Conservation (phyloP, 2,888 invertebrate genomes). For the Eilema sororculum region DNA sequence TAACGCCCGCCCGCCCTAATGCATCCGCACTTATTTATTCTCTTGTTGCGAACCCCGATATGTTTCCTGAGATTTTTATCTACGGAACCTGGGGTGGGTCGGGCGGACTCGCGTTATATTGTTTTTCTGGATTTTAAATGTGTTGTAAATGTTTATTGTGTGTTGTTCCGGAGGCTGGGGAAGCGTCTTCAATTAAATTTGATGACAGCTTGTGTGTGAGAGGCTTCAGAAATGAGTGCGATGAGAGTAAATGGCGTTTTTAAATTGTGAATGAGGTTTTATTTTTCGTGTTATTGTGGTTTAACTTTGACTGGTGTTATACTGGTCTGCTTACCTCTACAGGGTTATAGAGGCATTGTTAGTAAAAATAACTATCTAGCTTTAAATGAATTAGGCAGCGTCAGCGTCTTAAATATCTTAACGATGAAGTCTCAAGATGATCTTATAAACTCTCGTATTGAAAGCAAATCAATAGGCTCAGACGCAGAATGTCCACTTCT, state of each 20-base stretch:
- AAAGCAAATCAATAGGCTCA: too few relatives aligned
- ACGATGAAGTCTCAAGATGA: too few relatives aligned
- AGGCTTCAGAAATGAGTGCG: neutral
- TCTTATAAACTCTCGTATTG: too few relatives aligned
- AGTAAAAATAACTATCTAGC: too few relatives aligned
- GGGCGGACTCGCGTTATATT: conserved; percentile 35
- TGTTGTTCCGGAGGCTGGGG: conserved; percentile 26
- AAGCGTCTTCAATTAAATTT: conserved; percentile 41
- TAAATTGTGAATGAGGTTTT: neutral
- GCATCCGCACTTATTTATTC: conserved; percentile 86
- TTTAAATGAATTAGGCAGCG: too few relatives aligned
- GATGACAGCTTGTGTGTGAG: conserved; percentile 9
- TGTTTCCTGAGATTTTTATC: conserved; percentile 80
- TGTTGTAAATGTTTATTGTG: conserved; percentile 50
- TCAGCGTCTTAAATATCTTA: too few relatives aligned
- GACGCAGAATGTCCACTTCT: too few relatives aligned
- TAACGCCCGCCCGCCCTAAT: conserved; percentile 80
- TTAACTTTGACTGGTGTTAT: too few relatives aligned
- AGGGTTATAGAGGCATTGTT: too few relatives aligned
- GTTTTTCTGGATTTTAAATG: conserved; percentile 55
- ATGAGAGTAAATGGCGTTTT: conserved; percentile 5
- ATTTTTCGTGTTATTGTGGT: neutral
- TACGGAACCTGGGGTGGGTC: conserved; percentile 37
- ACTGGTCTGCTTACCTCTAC: too few relatives aligned
- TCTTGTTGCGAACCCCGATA: conserved; percentile 67